phyloP scores from a whole-genome alignment of 2,797 vertebrate genomes.

The Urophycis tenuis region DNA sequence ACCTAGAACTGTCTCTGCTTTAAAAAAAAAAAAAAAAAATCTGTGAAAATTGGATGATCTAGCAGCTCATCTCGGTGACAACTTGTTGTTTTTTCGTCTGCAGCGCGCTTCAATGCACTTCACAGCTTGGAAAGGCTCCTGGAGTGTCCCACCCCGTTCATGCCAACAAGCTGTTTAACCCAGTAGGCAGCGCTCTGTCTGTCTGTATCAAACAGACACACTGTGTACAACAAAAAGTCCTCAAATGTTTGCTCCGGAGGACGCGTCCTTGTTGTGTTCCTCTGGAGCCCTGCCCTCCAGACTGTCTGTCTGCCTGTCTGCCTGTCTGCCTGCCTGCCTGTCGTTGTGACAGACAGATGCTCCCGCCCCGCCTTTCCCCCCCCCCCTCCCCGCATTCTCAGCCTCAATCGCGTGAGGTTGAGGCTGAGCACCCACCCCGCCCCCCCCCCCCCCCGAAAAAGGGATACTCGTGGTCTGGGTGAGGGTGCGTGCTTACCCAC shows the following conservation, averaged over 20 bases:
- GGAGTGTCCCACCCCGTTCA: background rate
- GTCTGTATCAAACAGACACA: conserved; percentile 2
- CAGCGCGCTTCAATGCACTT: background rate
- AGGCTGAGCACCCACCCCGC: background rate
- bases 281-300: background rate
- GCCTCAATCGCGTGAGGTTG: background rate
- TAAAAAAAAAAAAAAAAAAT: background rate
- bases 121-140: background rate
- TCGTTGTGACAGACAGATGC: background rate
- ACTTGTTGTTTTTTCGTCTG: background rate
- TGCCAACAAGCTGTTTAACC: background rate
- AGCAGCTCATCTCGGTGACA: background rate
- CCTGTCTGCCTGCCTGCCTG: no score
- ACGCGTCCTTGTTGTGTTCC: background rate
- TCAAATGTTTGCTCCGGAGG: background rate
- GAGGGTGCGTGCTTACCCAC: background rate
- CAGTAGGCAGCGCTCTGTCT: background rate
- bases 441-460: background rate
- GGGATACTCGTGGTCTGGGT: background rate
- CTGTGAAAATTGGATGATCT: background rate
- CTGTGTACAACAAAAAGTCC: background rate
- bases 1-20: background rate
- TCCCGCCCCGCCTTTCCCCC: background rate
- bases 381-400: no score
- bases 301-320: no score